phyloP scores from a whole-genome alignment of 2,797 vertebrate species.

The Botia kubotai region DNA sequence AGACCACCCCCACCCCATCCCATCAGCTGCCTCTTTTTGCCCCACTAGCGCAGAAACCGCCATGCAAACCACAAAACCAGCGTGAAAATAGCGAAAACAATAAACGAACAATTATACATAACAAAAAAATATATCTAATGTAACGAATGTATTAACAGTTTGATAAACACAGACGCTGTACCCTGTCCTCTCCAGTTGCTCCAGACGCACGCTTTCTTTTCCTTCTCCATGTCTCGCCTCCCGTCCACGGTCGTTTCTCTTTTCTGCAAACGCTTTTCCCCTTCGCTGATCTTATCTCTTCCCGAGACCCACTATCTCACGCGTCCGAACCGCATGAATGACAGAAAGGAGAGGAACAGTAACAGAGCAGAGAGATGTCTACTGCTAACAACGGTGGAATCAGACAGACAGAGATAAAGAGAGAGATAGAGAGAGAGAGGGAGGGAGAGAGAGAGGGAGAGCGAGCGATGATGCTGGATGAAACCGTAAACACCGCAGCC shows the following conservation, averaged over 20 bases:
- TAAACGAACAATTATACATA: not conserved
- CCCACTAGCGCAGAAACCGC: constrained; percentile 8
- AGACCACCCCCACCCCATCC: constrained; percentile 34
- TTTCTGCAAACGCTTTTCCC: constrained; percentile 23
- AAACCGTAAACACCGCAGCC: constrained; percentile 82
- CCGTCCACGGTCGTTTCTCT: constrained; percentile 61
- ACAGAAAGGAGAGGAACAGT: constrained; percentile 49
- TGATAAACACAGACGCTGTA: constrained; percentile 75
- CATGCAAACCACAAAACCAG: not conserved
- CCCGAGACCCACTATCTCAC: constrained; percentile 73
- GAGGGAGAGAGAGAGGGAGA: not conserved
- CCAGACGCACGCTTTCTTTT: constrained; percentile 95
- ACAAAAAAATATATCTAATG: not conserved
- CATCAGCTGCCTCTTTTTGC: constrained; percentile 44
- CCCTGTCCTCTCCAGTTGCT: constrained; percentile 98
- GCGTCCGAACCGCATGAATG: constrained; percentile 85
- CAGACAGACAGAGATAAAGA: not conserved
- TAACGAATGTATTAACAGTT: not conserved
- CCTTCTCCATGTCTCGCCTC: constrained; percentile 81
- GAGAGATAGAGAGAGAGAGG: not conserved
- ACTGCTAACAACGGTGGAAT: too few relatives aligned
- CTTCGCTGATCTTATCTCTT: constrained; percentile 69
- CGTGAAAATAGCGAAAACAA: not conserved
- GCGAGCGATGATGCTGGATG: constrained; percentile 65
- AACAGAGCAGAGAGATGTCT: not conserved